Evolutionary conservation across 2,888 invertebrate genomes (phyloP).

Genomic region (Catocala sponsa): DNA sequence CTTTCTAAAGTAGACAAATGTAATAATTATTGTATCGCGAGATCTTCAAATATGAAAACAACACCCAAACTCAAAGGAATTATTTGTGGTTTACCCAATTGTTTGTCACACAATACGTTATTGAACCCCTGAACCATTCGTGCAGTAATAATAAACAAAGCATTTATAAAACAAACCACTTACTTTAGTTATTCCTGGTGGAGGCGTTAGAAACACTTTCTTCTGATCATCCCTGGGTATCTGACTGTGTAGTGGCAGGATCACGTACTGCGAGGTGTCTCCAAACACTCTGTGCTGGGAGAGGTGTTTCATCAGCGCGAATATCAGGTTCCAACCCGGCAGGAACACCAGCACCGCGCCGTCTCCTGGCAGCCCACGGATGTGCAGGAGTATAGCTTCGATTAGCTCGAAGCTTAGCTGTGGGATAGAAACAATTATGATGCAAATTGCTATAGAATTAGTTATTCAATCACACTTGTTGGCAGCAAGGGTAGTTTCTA

Average conservation of each 20-base stretch:
- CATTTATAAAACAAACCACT: background rate
- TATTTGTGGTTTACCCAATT: no score
- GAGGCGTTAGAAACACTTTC: constrained; percentile 96
- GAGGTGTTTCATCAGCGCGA: constrained; percentile 95
- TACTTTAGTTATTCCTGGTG: constrained; percentile 94
- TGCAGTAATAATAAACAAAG: no score
- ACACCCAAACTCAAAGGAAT: no score
- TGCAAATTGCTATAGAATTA: background rate
- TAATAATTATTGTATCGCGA: no score
- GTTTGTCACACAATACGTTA: no score
- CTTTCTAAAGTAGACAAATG: no score
- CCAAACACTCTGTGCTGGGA: constrained; percentile 91
- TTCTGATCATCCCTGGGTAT: constrained; percentile 98
- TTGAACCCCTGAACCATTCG: no score
- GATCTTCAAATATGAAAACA: no score
- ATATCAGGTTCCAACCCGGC: constrained; percentile 99
- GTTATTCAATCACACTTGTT: no score
- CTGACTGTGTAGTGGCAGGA: constrained; percentile 99
- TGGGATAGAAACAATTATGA: background rate
- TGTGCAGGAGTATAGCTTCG: constrained; percentile 92
- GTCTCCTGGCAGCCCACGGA: constrained; percentile 88
- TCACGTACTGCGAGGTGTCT: constrained; percentile 88
- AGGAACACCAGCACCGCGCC: constrained; percentile 98
- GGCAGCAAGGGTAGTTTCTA: no score
- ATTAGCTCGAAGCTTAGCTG: constrained; percentile 96